A percentile compares a stretch with the other conserved stretches of the same genome.
Conservation (phyloP, 2,113 vertebrate species). For the Campylomormyrus tamandua region DNA sequence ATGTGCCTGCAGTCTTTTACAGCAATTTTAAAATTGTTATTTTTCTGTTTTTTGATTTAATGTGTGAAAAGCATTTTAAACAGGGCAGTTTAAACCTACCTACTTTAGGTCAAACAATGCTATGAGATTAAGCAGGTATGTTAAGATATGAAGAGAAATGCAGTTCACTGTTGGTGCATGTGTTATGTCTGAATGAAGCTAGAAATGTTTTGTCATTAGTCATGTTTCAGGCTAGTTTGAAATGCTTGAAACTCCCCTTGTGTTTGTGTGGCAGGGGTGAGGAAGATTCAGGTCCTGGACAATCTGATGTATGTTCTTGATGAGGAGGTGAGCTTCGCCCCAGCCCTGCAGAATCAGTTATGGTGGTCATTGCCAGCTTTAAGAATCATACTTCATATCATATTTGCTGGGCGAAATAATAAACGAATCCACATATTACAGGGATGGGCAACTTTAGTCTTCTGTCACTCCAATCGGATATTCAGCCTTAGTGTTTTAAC, state of each 20-base stretch:
- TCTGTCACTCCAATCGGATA: not conserved
- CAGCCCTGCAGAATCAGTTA: not conserved
- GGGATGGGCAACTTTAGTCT: not conserved
- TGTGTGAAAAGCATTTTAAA: not conserved
- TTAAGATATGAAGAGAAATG: not conserved
- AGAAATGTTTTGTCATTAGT: not conserved
- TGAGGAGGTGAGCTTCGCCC: constrained; percentile 62
- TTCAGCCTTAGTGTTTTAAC: not conserved
- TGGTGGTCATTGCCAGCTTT: not conserved
- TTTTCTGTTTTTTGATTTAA: not conserved
- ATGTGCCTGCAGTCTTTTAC: not conserved
- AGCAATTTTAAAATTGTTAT: not conserved
- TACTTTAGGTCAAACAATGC: not conserved
- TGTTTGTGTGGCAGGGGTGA: constrained; percentile 63
- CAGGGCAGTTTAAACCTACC: not conserved
- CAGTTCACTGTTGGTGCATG: not conserved
- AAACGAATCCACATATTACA: not conserved
- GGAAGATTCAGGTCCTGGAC: constrained; percentile 73
- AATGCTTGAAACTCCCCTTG: not conserved
- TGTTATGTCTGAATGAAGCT: not conserved
- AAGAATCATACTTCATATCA: not conserved
- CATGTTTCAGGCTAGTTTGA: not conserved
- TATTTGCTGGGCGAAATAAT: not conserved
- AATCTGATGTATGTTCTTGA: constrained; percentile 80
- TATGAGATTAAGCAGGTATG: not conserved